Conservation (phyloP, 2,888 invertebrate genomes). For the Drosophila seclusa region DNA sequence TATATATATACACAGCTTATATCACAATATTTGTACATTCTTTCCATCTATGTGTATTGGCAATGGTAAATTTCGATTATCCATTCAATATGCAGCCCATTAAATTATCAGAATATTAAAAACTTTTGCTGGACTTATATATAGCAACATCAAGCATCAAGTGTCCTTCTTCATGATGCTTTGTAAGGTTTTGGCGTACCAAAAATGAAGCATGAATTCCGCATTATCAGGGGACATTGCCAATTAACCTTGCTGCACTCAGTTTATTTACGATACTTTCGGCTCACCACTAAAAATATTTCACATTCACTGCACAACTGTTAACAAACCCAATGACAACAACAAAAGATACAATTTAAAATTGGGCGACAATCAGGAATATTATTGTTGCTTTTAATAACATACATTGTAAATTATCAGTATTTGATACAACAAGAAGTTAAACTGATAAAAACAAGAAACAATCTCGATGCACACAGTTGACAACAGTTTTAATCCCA, state of each 20-base stretch:
- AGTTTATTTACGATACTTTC: neutral
- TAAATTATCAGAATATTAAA: neutral
- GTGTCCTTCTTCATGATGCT: neutral
- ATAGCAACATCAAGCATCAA: neutral
- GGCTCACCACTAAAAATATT: neutral
- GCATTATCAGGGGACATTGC: neutral
- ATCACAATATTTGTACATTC: neutral
- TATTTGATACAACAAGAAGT: neutral
- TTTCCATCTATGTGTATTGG: neutral
- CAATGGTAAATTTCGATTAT: neutral
- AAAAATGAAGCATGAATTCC: neutral
- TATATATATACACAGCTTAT: neutral
- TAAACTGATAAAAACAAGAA: neutral
- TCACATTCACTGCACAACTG: neutral
- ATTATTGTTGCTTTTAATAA: neutral
- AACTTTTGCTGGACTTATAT: neutral
- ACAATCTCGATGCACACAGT: neutral
- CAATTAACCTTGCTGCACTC: neutral
- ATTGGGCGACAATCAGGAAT: neutral
- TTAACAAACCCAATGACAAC: neutral
- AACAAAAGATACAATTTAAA: neutral
- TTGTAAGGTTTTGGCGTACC: neutral
- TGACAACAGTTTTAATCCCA: neutral
- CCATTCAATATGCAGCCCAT: neutral
- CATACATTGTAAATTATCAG: neutral